phyloP scores from a whole-genome alignment of 2,797 vertebrate genomes.

The Columba guinea region DNA sequence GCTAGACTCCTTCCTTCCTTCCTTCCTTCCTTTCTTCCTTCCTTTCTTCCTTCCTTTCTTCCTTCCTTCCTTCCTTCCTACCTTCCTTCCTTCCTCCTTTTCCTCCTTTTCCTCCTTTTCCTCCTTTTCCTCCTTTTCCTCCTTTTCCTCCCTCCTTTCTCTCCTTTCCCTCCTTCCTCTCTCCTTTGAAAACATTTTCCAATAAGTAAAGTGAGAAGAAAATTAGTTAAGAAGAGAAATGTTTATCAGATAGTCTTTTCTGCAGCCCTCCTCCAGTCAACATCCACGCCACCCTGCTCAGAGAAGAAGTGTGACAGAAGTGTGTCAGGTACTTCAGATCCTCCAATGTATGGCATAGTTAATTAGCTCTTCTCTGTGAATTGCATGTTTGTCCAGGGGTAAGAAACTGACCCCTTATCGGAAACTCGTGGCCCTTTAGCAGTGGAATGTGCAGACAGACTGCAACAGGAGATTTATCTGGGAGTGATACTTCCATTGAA shows the following conservation, averaged over 20 bases:
- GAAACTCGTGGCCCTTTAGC: not conserved
- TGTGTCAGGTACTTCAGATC: slow-evolving; percentile 9
- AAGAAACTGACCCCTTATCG: slow-evolving; percentile 7
- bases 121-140: too few species aligned
- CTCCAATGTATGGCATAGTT: not conserved
- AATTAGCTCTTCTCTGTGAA: slow-evolving; percentile 13
- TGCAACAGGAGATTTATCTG: slow-evolving; percentile 46
- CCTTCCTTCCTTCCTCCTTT: too few species aligned
- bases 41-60: not conserved
- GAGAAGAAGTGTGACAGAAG: not conserved
- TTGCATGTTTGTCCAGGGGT: slow-evolving; percentile 10
- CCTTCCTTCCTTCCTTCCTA: not conserved
- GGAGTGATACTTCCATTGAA: slow-evolving; percentile 1
- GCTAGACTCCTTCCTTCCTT: not conserved
- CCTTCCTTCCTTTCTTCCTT: not conserved
- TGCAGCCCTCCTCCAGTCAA: not conserved
- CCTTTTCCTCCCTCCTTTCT: too few species aligned
- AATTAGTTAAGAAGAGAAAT: not conserved
- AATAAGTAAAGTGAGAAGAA: not conserved
- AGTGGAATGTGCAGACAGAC: slow-evolving; percentile 22
- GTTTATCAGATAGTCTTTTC: not conserved
- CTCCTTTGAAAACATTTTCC: not conserved
- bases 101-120: not conserved
- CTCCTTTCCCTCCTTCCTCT: too few species aligned
- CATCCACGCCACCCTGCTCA: not conserved